Conservation (phyloP, 2,888 invertebrate genomes). For the Trachelus stipa region DNA sequence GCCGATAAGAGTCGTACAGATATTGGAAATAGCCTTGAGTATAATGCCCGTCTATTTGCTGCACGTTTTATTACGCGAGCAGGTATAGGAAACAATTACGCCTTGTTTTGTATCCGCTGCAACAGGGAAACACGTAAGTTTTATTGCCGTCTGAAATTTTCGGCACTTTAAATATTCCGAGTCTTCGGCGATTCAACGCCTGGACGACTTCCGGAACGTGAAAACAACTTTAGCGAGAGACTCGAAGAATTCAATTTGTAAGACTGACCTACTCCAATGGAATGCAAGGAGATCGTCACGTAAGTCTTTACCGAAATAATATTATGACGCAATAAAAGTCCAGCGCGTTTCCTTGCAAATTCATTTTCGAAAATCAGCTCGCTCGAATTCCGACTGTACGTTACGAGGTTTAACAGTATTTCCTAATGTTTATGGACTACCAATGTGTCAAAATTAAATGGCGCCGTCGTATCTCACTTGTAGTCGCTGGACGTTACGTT, state of each 20-base stretch:
- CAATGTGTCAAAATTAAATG: not conserved
- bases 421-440: not conserved
- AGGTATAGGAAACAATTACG: not conserved
- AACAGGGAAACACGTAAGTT: not conserved
- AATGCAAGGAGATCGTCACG: conserved; percentile 37
- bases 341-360: not conserved
- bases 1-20: not conserved
- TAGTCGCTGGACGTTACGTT: not conserved
- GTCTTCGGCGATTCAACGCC: no score
- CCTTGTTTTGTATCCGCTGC: not conserved
- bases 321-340: conserved; percentile 17
- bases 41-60: not conserved
- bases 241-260: not conserved
- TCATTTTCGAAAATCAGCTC: not conserved
- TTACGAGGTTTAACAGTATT: not conserved
- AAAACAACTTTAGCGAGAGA: not conserved
- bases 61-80: not conserved
- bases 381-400: not conserved
- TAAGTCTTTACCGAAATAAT: conserved; percentile 38
- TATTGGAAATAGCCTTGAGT: conserved; percentile 12
- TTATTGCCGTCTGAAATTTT: not conserved
- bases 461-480: not conserved
- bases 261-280: conserved; percentile 39
- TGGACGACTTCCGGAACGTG: not conserved
- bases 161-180: not conserved